A percentile compares a stretch with the other conserved stretches of the same genome.
phyloP scores from a whole-genome alignment of 2,888 invertebrate genomes.

The Mongoloraphidia duomilia region DNA sequence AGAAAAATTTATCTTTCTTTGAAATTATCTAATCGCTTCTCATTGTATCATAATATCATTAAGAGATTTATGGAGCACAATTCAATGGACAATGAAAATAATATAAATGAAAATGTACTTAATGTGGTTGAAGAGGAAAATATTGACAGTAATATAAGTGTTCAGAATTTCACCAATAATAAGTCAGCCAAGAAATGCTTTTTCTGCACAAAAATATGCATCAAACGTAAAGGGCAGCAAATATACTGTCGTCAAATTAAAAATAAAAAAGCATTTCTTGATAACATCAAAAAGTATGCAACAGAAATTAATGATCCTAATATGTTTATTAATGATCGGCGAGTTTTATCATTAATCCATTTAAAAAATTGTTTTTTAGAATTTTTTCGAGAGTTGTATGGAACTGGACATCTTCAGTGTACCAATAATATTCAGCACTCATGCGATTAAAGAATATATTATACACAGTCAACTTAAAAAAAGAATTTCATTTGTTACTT shows the following conservation, averaged over 20 bases:
- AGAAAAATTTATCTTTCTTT: slow-evolving; percentile 2
- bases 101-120: slow-evolving; percentile 3
- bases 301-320: background rate
- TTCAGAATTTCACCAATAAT: slow-evolving; percentile 9
- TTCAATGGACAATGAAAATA: slow-evolving; percentile 5
- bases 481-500: background rate
- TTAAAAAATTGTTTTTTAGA: slow-evolving; percentile 4
- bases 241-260: slow-evolving; percentile 10
- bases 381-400: slow-evolving; percentile 3
- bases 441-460: too few species aligned
- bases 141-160: slow-evolving; percentile 3
- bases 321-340: slow-evolving; percentile 2
- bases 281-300: slow-evolving; percentile 8
- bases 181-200: slow-evolving; percentile 7
- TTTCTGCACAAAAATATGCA: slow-evolving; percentile 9
- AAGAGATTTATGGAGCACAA: slow-evolving; percentile 3
- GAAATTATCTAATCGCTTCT: slow-evolving; percentile 5
- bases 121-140: slow-evolving; percentile 7
- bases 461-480: background rate
- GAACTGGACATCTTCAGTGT: background rate
- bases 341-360: slow-evolving; percentile 2
- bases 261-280: slow-evolving; percentile 6
- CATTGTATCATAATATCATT: slow-evolving; percentile 4
- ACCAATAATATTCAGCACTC: background rate
- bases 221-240: slow-evolving; percentile 9